phyloP scores from a whole-genome alignment of 1,140 invertebrate genomes.

The Drosophila triauraria region DNA sequence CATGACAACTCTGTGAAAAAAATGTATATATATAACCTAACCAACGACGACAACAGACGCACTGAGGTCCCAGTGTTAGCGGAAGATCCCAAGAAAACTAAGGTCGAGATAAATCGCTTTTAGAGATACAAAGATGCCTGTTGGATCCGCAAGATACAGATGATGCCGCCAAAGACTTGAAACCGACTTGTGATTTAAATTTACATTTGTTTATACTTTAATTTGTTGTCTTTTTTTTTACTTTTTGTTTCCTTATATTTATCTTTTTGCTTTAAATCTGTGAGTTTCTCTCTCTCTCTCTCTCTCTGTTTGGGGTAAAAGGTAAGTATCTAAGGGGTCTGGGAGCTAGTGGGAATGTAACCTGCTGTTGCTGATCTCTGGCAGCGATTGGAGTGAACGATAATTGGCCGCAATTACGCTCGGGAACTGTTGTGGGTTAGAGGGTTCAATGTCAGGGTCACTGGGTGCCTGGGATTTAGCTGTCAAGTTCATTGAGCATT shows the following conservation, averaged over 20 bases:
- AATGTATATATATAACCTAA: background rate
- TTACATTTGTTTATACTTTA: slow-evolving; percentile 42
- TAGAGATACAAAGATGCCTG: slow-evolving; percentile 24
- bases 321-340: slow-evolving; percentile 9
- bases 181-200: slow-evolving; percentile 63
- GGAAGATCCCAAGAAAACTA: slow-evolving; percentile 36
- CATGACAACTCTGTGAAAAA: slow-evolving; percentile 43
- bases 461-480: slow-evolving; percentile 6
- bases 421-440: background rate
- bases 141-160: slow-evolving; percentile 19
- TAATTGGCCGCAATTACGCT: slow-evolving; percentile 39
- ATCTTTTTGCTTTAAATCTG: slow-evolving; percentile 6
- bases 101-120: slow-evolving; percentile 75
- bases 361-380: slow-evolving; percentile 30
- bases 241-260: slow-evolving; percentile 2
- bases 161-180: slow-evolving; percentile 43
- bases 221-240: slow-evolving; percentile 1
- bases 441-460: slow-evolving; percentile 41
- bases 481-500: background rate
- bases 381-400: slow-evolving; percentile 7
- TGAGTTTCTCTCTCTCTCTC: background rate
- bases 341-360: slow-evolving; percentile 25
- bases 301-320: background rate
- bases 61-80: slow-evolving; percentile 56
- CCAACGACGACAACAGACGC: slow-evolving; percentile 41